Percentiles rank a stretch among this genome's conserved stretches.
Conservation (phyloP, 2,797 vertebrate species). For the Furcifer pardalis region DNA sequence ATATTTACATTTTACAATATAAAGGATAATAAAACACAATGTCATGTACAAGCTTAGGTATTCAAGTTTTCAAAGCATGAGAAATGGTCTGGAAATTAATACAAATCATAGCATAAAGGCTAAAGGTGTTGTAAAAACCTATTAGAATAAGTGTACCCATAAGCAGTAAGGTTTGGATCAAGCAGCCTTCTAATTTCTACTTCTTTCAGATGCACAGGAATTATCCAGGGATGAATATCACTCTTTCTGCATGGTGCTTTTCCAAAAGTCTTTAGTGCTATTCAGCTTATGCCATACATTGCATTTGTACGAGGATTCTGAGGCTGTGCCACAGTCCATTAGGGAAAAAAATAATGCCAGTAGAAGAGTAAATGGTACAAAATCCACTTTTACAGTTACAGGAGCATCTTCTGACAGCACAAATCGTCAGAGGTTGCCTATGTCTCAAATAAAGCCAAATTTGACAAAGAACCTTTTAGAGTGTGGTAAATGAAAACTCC, state of each 20-base stretch:
- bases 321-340: conserved; percentile 65
- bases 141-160: conserved; percentile 71
- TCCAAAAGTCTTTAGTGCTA: conserved; percentile 54
- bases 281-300: not conserved
- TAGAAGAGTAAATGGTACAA: conserved; percentile 76
- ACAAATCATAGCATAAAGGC: conserved; percentile 71
- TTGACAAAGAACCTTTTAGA: conserved; percentile 76
- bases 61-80: conserved; percentile 83
- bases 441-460: conserved; percentile 73
- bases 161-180: conserved; percentile 70
- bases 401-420: conserved; percentile 76
- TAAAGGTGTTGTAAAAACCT: conserved; percentile 62
- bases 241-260: conserved; percentile 43
- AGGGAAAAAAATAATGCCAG: conserved; percentile 78
- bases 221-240: conserved; percentile 61
- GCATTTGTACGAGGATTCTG: conserved; percentile 56
- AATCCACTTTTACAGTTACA: conserved; percentile 73
- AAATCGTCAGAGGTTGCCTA: conserved; percentile 77
- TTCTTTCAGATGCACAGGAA: conserved; percentile 72
- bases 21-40: conserved; percentile 87
- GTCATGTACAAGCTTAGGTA: conserved; percentile 85
- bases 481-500: conserved; percentile 76
- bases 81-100: conserved; percentile 73
- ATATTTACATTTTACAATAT: conserved; percentile 89
- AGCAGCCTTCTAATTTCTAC: conserved; percentile 68